A percentile compares a stretch with the other conserved stretches of the same genome.
These are phyloP conservation scores for Philaethria dido DNA, from an alignment of 2,888 invertebrate genomes.

Conservation along the genomic window DNA sequence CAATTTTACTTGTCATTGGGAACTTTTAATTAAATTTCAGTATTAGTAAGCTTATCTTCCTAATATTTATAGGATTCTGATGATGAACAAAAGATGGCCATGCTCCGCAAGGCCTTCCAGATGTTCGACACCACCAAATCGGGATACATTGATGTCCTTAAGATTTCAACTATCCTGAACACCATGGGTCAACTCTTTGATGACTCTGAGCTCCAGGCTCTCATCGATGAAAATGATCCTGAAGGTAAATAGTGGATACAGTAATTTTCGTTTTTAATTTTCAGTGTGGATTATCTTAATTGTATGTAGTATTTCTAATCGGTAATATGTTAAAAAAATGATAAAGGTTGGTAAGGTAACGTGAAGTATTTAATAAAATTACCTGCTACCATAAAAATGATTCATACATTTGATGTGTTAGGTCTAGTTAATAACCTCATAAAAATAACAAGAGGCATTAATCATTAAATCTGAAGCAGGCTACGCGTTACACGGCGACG, in stretches of 20 bases:
- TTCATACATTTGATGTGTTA: constrained; percentile 22
- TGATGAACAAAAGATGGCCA: constrained; percentile 92
- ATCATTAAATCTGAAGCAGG: constrained; percentile 45
- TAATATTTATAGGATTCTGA: constrained; percentile 76
- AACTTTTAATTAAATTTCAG: constrained; percentile 2
- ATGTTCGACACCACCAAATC: constrained; percentile 98
- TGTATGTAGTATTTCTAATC: not conserved
- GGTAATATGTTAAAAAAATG: not conserved
- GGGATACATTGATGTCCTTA: constrained; percentile 95
- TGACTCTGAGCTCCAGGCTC: constrained; percentile 93
- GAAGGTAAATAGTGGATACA: constrained; percentile 81
- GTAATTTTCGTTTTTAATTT: not conserved
- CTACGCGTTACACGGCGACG: constrained; percentile 54
- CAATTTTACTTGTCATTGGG: not conserved
- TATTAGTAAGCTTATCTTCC: not conserved
- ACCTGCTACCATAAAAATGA: constrained; percentile 19
- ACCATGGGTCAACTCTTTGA: constrained; percentile 98
- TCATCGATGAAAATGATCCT: constrained; percentile 96
- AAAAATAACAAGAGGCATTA: constrained; percentile 45
- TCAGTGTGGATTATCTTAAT: not conserved
- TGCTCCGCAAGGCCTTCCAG: constrained; percentile 97
- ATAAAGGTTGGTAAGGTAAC: not conserved
- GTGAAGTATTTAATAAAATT: constrained; percentile 27
- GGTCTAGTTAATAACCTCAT: constrained; percentile 42
- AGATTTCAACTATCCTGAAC: constrained; percentile 95